Evolutionary conservation across 2,113 vertebrate genomes (phyloP).

Genomic region (Pycnonotus jocosus): DNA sequence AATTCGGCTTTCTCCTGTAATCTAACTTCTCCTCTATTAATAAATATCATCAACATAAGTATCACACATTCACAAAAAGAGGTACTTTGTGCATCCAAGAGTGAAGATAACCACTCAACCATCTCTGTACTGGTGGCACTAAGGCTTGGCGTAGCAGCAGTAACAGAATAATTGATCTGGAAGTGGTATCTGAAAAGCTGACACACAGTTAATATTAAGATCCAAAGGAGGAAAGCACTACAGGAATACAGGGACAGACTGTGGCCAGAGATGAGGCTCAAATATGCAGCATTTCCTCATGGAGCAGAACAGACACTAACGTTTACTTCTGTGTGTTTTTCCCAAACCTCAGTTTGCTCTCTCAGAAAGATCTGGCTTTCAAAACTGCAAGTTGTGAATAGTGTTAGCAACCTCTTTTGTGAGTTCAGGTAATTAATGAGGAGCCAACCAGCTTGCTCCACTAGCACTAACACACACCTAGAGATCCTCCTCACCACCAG

Average conservation of each 20-base stretch:
- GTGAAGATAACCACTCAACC: background rate
- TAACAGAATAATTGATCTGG: background rate
- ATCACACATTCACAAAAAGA: background rate
- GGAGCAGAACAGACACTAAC: background rate
- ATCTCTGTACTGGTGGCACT: background rate
- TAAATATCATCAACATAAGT: background rate
- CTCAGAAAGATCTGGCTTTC: background rate
- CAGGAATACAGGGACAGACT: background rate
- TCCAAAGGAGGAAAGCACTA: background rate
- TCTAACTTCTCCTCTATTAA: background rate
- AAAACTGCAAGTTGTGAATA: background rate
- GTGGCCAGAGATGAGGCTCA: background rate
- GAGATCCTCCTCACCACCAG: background rate
- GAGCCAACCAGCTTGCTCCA: background rate
- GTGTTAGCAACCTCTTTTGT: accelerated
- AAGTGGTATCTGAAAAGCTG: background rate
- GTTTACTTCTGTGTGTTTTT: background rate
- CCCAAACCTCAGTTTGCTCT: background rate
- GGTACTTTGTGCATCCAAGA: background rate
- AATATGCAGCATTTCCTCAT: background rate
- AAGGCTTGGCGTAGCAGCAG: background rate
- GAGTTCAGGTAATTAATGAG: background rate
- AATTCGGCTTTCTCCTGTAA: background rate
- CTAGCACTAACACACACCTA: background rate
- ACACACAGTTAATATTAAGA: background rate